phyloP scores from a whole-genome alignment of 1,140 invertebrate genomes.

The Nephila pilipes region DNA sequence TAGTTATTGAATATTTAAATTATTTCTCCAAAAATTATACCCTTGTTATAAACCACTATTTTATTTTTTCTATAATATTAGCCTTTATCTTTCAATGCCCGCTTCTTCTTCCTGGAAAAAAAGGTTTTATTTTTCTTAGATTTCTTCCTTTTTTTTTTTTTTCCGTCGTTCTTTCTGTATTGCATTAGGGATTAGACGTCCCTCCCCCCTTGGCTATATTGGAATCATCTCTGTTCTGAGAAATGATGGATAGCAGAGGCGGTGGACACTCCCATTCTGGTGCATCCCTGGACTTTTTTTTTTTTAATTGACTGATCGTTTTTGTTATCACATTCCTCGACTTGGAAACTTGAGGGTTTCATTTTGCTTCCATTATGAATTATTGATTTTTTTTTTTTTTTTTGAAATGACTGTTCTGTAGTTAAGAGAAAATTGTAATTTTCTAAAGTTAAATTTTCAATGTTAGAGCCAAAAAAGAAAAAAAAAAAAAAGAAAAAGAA shows the following conservation, averaged over 20 bases:
- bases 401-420: background rate
- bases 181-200: background rate
- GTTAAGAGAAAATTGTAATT: background rate
- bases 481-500: too few species aligned
- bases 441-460: background rate
- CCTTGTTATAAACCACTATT: background rate
- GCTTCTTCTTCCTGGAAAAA: background rate
- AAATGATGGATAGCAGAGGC: constrained; percentile 4
- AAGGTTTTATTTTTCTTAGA: background rate
- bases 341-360: background rate
- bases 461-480: too few species aligned
- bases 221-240: background rate
- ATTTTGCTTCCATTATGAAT: background rate
- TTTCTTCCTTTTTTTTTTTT: background rate
- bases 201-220: too few species aligned
- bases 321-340: background rate
- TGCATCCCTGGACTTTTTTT: background rate
- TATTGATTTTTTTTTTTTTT: background rate
- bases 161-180: background rate
- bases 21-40: background rate
- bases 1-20: background rate
- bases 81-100: too few species aligned
- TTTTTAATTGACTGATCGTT: background rate
- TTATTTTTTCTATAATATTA: background rate
- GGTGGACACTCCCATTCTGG: background rate